phyloP scores from a whole-genome alignment of 2,888 invertebrate genomes.

The Drosophila paramelanica region DNA sequence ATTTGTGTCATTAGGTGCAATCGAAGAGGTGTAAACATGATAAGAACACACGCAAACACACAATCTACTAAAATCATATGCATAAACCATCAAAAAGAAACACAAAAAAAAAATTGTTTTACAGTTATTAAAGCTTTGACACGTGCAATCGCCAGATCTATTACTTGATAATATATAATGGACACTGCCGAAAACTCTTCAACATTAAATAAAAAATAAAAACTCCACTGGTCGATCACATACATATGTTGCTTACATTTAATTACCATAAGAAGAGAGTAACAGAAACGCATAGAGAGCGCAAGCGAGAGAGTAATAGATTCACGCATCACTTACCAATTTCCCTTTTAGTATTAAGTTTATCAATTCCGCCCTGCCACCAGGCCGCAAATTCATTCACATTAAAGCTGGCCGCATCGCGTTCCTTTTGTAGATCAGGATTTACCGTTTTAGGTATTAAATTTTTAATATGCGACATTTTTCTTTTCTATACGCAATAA shows the following conservation, averaged over 20 bases:
- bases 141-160: constrained; percentile 16
- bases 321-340: constrained; percentile 55
- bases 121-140: constrained; percentile 28
- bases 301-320: background rate
- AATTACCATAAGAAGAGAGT: constrained; percentile 6
- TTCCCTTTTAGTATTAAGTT: constrained; percentile 81
- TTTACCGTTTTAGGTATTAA: constrained; percentile 71
- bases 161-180: constrained; percentile 42
- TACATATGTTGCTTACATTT: constrained; percentile 14
- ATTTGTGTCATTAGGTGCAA: constrained; percentile 13
- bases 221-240: constrained; percentile 12
- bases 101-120: too few relatives aligned
- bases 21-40: constrained; percentile 19
- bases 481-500: constrained; percentile 7
- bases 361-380: constrained; percentile 90
- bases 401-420: constrained; percentile 86
- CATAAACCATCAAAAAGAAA: background rate
- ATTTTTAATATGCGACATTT: constrained; percentile 66
- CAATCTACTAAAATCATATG: constrained; percentile 1
- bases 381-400: constrained; percentile 90
- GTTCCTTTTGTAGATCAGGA: constrained; percentile 79
- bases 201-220: background rate
- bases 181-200: constrained; percentile 56
- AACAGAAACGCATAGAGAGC: background rate
- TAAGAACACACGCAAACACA: constrained; percentile 15